phyloP scores from a whole-genome alignment of 1,140 invertebrate species.

The Diuraphis noxia region DNA sequence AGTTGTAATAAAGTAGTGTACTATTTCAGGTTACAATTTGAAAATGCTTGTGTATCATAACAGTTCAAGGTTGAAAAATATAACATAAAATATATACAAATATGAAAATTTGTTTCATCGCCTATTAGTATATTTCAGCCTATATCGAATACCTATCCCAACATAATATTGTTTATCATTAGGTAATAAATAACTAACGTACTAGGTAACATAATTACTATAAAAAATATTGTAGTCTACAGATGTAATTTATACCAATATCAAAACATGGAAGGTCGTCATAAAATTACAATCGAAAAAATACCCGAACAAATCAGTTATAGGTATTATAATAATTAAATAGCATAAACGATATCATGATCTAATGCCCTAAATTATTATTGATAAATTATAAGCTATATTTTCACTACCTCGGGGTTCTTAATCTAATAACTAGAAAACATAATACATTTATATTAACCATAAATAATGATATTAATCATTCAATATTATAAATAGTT shows the following conservation, averaged over 20 bases:
- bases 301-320: not conserved
- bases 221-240: not conserved
- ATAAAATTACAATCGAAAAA: not conserved
- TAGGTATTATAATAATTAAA: not conserved
- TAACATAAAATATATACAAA: not conserved
- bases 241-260: not conserved
- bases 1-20: not conserved
- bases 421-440: not conserved
- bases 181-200: not conserved
- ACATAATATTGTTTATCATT: not conserved
- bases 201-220: not conserved
- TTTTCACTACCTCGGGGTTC: not conserved
- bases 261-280: not conserved
- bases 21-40: not conserved
- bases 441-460: not conserved
- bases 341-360: not conserved
- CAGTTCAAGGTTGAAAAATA: not conserved
- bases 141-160: not conserved
- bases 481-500: not conserved
- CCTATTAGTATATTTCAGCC: not conserved
- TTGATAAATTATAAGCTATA: conserved; percentile 1
- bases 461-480: not conserved
- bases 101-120: not conserved
- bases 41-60: not conserved
- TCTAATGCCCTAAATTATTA: not conserved